These are phyloP conservation scores for Drosophila pseudotalamancana DNA, from an alignment of 2,888 invertebrate genomes.

Conservation along the genomic window DNA sequence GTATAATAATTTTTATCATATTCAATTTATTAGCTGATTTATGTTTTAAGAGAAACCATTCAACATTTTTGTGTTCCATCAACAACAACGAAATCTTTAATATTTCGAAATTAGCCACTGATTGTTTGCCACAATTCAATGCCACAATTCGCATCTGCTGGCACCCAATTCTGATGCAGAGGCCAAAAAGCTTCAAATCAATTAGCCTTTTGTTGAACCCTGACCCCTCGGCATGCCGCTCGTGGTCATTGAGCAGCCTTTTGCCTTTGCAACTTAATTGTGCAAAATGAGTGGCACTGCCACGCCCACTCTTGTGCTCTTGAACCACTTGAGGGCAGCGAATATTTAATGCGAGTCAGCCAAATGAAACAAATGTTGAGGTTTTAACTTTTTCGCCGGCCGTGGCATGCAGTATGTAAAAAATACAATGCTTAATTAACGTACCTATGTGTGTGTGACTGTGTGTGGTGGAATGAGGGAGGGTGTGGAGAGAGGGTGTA, in stretches of 20 bases:
- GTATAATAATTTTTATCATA: no score
- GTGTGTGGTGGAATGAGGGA: background rate
- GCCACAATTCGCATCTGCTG: conserved; percentile 37
- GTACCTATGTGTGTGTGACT: conserved; percentile 45
- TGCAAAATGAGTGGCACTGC: conserved; percentile 50
- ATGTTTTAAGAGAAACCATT: no score
- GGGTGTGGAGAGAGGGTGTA: background rate
- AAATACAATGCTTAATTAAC: conserved; percentile 73
- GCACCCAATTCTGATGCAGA: conserved; percentile 28
- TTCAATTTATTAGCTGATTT: no score
- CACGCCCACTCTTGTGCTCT: conserved; percentile 8
- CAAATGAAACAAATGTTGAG: conserved; percentile 65
- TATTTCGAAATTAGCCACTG: conserved; percentile 29
- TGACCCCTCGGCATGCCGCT: background rate
- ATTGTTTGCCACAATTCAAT: conserved; percentile 44
- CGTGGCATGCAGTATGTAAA: conserved; percentile 37
- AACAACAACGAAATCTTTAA: conserved; percentile 14
- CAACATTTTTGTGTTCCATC: conserved; percentile 10
- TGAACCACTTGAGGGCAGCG: conserved; percentile 34
- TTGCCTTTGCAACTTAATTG: conserved; percentile 59
- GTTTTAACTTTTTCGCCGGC: conserved; percentile 45
- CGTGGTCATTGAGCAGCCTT: conserved; percentile 6
- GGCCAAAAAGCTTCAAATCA: conserved; percentile 66
- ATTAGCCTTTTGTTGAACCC: conserved; percentile 66
- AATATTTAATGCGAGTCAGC: conserved; percentile 61